Conservation (phyloP, 2,113 vertebrate genomes). For the Parus major region DNA sequence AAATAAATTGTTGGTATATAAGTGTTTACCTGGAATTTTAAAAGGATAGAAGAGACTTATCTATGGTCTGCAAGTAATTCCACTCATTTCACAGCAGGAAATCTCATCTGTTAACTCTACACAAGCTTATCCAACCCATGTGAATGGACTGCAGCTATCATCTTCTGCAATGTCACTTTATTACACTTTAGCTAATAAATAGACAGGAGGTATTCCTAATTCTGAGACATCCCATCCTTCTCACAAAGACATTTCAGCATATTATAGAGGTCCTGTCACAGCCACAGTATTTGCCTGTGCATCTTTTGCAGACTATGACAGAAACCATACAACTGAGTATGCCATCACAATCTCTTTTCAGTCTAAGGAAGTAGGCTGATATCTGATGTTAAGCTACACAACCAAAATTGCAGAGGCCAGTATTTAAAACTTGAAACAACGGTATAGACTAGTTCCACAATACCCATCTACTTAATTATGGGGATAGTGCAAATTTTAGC, state of each 20-base stretch:
- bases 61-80: not conserved
- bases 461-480: not conserved
- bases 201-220: not conserved
- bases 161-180: not conserved
- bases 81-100: not conserved
- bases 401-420: not conserved
- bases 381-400: not conserved
- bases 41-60: not conserved
- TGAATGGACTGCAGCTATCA: not conserved
- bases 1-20: constrained; percentile 77
- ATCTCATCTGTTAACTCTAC: not conserved
- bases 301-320: not conserved
- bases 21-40: constrained; percentile 36
- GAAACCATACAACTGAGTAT: not conserved
- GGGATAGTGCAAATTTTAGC: not conserved
- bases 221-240: not conserved
- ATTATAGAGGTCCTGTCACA: not conserved
- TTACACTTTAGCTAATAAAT: not conserved
- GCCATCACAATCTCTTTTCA: not conserved
- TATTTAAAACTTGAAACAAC: not conserved
- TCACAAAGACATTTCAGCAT: not conserved
- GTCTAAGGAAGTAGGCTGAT: not conserved
- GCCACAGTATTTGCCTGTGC: not conserved
- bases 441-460: not conserved
- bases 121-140: not conserved